A percentile compares a stretch with the other conserved stretches of the same genome.
These are phyloP conservation scores for Stenolophus ochropezus DNA, from an alignment of 2,888 invertebrate species.

Conservation along the genomic window DNA sequence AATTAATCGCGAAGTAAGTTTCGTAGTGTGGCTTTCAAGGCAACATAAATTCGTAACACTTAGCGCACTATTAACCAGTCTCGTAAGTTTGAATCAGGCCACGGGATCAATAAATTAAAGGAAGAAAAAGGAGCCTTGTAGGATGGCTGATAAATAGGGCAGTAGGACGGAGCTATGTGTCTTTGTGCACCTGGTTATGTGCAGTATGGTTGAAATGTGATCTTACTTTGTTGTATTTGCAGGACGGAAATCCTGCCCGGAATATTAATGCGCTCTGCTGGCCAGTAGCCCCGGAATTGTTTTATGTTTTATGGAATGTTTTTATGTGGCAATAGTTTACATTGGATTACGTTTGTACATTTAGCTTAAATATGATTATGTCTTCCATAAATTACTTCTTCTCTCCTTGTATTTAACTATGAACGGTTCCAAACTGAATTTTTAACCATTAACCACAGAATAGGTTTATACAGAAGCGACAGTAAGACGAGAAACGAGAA, in stretches of 20 bases:
- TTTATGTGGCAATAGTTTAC: neutral
- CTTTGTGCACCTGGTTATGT: conserved; percentile 6
- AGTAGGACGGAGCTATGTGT: conserved; percentile 16
- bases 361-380: neutral
- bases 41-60: conserved; percentile 23
- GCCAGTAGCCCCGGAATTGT: neutral
- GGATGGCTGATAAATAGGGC: conserved; percentile 33
- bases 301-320: neutral
- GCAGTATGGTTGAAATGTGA: conserved; percentile 13
- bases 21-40: neutral
- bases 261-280: neutral
- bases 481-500: too few species aligned
- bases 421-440: too few species aligned
- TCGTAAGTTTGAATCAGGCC: conserved; percentile 31
- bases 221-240: conserved; percentile 7
- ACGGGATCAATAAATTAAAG: conserved; percentile 49
- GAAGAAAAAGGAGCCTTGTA: conserved; percentile 33
- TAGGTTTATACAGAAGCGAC: too few species aligned
- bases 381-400: neutral
- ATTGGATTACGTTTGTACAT: neutral
- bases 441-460: too few species aligned
- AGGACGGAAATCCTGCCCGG: neutral
- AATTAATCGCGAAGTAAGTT: conserved; percentile 35
- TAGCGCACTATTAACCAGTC: conserved; percentile 10
- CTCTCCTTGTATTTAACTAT: neutral